Base-by-base conservation (phyloP, 2,113 vertebrate genomes). In the Hemiprocne comata region DNA sequence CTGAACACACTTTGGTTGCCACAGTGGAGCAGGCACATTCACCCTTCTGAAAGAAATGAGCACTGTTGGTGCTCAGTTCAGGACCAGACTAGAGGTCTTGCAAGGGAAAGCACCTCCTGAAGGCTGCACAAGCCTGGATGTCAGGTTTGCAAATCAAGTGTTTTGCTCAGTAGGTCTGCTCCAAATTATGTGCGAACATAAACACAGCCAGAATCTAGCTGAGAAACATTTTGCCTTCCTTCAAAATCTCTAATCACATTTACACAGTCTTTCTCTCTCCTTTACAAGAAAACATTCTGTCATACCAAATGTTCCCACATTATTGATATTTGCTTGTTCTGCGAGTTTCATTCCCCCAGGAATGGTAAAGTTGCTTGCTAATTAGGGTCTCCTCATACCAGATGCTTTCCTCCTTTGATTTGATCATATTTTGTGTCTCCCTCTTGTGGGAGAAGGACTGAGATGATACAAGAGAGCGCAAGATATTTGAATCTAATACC, bases 261-360 rank as follows among this genome's bases (percentile, higher is more conserved):
- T 87, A 73, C 46, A 82, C 46, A 90, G 85, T 64, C 71, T 82
- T 94, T 89, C 77, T 87, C 78, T 89, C 50, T 73, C 40, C 40
- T 95, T 90, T 74, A 62, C 50, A 87, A 70, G 87, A 90, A 96
- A 96, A 95, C 96, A 95, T 97, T 96, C 94, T 97, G 96, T 79
- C 89, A 93, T 42, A 95, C 96, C 95, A 97, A 95, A 93, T 95
- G 95, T 91, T 95, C 81, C 34, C 38, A 66, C 34, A 36, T n/a
- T 91, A 85, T 78, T 93, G 91, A 58, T 97, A 89, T 93, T 96
- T 95, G 89, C 38, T 66, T 2, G 0, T 76, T 90, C 82, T 64
- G 66, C 1, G 13, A 91, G 72, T 77, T 94, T 90, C 36, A 1
- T 55, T 87, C 66, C 54, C 77, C 79, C 33, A 36, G 60, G 55